These are phyloP conservation scores for Cathartes aura DNA, from an alignment of 2,113 vertebrate genomes.

Conservation along the genomic window DNA sequence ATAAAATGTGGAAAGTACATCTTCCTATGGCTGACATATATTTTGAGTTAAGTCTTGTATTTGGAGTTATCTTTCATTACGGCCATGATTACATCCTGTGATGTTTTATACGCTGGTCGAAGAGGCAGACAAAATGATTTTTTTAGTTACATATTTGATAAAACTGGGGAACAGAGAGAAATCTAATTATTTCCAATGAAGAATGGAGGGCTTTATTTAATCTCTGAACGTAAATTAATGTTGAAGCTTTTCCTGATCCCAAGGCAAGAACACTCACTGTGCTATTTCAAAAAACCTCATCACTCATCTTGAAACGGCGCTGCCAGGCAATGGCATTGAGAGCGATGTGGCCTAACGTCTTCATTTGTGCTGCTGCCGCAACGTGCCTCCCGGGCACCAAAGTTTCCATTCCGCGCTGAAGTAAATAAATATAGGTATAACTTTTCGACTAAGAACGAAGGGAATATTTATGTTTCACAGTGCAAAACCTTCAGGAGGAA, in stretches of 20 bases:
- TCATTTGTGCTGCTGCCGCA: not conserved
- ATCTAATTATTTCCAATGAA: not conserved
- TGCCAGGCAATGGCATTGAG: not conserved
- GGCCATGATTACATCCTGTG: not conserved
- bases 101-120: not conserved
- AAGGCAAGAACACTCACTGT: not conserved
- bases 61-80: not conserved
- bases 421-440: not conserved
- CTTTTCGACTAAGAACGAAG: not conserved
- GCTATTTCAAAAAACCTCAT: not conserved
- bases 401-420: not conserved
- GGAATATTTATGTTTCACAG: not conserved
- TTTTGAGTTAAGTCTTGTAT: not conserved
- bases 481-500: not conserved
- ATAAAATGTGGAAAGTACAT: not conserved
- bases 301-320: not conserved
- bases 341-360: not conserved
- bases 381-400: not conserved
- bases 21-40: accelerated
- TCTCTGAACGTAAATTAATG: not conserved
- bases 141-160: not conserved
- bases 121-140: not conserved
- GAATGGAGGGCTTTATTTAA: not conserved
- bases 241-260: slow-evolving; percentile 4
- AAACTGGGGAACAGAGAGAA: not conserved